Conservation (phyloP, 2,113 vertebrate species). For the Thalassoma bifasciatum region DNA sequence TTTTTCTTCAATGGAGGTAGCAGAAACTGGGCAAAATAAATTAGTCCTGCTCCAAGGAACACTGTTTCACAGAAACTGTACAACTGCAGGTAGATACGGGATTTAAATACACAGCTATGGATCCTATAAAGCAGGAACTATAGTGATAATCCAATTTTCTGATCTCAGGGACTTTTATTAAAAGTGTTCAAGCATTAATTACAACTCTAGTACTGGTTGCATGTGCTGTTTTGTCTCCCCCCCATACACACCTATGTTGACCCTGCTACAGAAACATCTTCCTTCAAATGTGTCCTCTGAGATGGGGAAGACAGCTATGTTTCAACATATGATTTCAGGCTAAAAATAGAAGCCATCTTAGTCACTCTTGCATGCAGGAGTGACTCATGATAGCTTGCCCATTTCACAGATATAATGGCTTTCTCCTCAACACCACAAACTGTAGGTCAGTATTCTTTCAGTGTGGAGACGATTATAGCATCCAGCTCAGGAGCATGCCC, state of each 20-base stretch:
- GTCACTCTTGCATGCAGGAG: slow-evolving; percentile 40
- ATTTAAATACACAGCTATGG: too few relatives aligned
- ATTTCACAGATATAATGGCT: neutral
- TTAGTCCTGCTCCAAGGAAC: too few relatives aligned
- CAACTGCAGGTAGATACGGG: too few relatives aligned
- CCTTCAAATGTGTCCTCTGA: neutral
- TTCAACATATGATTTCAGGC: slow-evolving; percentile 24
- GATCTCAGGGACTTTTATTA: too few relatives aligned
- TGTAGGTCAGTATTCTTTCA: neutral
- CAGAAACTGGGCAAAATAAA: too few relatives aligned
- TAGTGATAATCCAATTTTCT: too few relatives aligned
- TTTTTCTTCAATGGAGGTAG: too few relatives aligned
- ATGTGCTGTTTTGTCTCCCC: neutral
- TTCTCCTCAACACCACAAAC: neutral
- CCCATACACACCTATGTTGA: neutral
- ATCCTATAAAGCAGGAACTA: too few relatives aligned
- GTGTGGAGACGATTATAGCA: neutral
- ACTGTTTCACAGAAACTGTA: too few relatives aligned
- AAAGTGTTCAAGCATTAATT: neutral
- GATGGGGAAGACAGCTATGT: slow-evolving; percentile 17
- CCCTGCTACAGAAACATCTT: neutral
- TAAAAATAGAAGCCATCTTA: slow-evolving; percentile 53
- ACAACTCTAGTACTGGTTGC: neutral
- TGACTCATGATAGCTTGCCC: slow-evolving; percentile 55
- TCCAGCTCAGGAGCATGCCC: neutral